Conservation (phyloP, 2,888 invertebrate genomes). For the Trichopoda pennipes region DNA sequence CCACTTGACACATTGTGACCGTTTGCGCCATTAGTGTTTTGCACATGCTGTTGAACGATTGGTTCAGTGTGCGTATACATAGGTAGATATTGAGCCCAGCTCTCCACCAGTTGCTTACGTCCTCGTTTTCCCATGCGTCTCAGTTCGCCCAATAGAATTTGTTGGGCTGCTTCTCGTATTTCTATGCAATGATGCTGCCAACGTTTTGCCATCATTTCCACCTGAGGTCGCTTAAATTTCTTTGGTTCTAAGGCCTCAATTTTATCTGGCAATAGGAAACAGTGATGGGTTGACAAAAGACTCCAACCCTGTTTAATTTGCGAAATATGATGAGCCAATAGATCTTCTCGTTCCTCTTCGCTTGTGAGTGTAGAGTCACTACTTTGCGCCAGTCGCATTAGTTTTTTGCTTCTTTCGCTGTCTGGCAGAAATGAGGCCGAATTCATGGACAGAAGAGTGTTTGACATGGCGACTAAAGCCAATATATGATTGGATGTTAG, state of each 20-base stretch:
- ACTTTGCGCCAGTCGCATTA: slow-evolving; percentile 81
- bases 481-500: slow-evolving; percentile 97
- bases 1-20: slow-evolving; percentile 50
- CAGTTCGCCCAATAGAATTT: slow-evolving; percentile 95
- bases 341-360: slow-evolving; percentile 91
- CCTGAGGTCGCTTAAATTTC: slow-evolving; percentile 95
- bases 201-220: slow-evolving; percentile 97
- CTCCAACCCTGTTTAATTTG: slow-evolving; percentile 99
- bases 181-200: slow-evolving; percentile 99
- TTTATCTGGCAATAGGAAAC: slow-evolving; percentile 96
- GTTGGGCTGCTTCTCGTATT: slow-evolving; percentile 98
- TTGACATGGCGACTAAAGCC: slow-evolving; percentile 95
- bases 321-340: slow-evolving; percentile 91
- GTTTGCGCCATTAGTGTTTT: slow-evolving; percentile 67
- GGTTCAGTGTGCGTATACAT: slow-evolving; percentile 91
- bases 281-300: slow-evolving; percentile 96
- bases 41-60: slow-evolving; percentile 83
- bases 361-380: slow-evolving; percentile 84
- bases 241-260: slow-evolving; percentile 84
- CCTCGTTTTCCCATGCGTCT: slow-evolving; percentile 88
- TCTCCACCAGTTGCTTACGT: slow-evolving; percentile 94
- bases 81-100: slow-evolving; percentile 97
- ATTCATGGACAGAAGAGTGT: slow-evolving; percentile 99
- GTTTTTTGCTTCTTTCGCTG: slow-evolving; percentile 89
- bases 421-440: slow-evolving; percentile 96